These are phyloP conservation scores for Allacma fusca DNA, from an alignment of 2,888 invertebrate species.

Conservation along the genomic window DNA sequence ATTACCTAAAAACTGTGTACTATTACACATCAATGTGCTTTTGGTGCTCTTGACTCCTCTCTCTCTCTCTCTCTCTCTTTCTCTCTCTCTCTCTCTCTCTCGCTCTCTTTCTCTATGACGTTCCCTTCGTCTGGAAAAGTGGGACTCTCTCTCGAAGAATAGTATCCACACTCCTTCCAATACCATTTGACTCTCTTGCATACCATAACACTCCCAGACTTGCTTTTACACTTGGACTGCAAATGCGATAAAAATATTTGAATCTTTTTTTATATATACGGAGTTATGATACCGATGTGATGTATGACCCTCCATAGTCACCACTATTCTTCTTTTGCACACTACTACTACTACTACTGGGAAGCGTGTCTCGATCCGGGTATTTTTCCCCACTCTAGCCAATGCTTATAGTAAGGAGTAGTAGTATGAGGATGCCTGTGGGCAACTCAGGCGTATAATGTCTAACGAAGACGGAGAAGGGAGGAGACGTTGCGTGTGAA, in stretches of 20 bases:
- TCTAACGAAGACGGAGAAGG: conserved; percentile 9
- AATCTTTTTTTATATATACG: background rate
- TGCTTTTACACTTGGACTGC: background rate
- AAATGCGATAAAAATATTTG: conserved; percentile 1
- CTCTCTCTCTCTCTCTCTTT: background rate
- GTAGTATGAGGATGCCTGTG: background rate
- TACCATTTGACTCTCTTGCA: background rate
- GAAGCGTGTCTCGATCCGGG: background rate
- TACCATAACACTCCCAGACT: background rate
- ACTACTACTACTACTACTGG: background rate
- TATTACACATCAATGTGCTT: conserved; percentile 21
- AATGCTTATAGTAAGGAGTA: too few species aligned
- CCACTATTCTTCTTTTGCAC: background rate
- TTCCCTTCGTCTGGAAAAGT: background rate
- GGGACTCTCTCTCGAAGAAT: background rate
- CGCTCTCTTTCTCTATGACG: background rate
- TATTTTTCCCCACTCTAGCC: background rate
- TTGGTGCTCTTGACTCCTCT: background rate
- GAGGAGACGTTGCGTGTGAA: conserved; percentile 16
- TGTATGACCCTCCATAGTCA: too few species aligned
- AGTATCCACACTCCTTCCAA: background rate
- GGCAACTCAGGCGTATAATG: conserved; percentile 2
- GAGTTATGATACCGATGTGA: background rate
- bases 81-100: background rate
- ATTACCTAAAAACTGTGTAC: conserved; percentile 7